Percentiles rank a stretch among this genome's conserved stretches.
These are phyloP conservation scores for Cheilosia urbana DNA, from an alignment of 2,888 invertebrate genomes.

Conservation along the genomic window DNA sequence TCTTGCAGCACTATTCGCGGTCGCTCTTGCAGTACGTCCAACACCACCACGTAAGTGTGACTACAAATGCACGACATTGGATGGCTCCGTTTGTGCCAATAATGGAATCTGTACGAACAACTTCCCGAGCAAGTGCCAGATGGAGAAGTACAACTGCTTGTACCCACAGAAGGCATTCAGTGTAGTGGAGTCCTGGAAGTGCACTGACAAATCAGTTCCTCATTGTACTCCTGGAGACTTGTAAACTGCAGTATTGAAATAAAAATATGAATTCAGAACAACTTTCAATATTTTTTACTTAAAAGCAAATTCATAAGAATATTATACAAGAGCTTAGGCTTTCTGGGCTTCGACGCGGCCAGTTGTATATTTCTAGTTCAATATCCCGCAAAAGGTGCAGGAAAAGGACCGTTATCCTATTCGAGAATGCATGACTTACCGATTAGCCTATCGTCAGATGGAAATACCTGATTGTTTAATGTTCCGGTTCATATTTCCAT, in stretches of 20 bases:
- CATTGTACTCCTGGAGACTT: constrained; percentile 14
- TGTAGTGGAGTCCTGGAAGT: constrained; percentile 19
- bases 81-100: constrained; percentile 77
- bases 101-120: constrained; percentile 79
- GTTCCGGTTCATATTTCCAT: no score
- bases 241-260: constrained; percentile 11
- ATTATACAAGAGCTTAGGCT: no score
- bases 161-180: constrained; percentile 76
- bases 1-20: constrained; percentile 33
- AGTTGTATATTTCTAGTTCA: no score
- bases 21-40: constrained; percentile 30
- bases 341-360: no score
- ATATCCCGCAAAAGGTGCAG: no score
- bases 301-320: no score
- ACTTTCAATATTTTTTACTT: no score
- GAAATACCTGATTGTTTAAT: no score
- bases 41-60: constrained; percentile 73
- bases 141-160: constrained; percentile 80
- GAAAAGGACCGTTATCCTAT: no score
- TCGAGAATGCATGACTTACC: no score
- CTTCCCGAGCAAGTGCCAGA: constrained; percentile 78
- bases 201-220: constrained; percentile 35
- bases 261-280: neutral
- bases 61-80: constrained; percentile 77
- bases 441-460: no score